Conservation (phyloP, 2,888 invertebrate species). For the Drosophila melanocephala region DNA sequence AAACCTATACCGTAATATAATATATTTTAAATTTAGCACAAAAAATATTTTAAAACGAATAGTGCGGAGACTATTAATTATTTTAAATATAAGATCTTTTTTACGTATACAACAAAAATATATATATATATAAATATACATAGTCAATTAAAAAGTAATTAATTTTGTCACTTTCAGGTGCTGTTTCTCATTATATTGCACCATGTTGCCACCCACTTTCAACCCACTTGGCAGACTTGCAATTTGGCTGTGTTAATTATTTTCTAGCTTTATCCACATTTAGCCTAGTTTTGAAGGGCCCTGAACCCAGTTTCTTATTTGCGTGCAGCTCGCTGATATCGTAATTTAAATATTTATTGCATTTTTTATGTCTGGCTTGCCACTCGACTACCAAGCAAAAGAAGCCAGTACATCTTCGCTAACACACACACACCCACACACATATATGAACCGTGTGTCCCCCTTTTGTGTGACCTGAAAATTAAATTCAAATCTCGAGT, state of each 20-base stretch:
- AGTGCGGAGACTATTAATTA: background rate
- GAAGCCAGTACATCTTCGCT: slow-evolving; percentile 40
- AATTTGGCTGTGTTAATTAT: slow-evolving; percentile 60
- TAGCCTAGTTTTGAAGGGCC: slow-evolving; percentile 66
- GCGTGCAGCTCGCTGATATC: slow-evolving; percentile 73
- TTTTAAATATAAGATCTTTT: background rate
- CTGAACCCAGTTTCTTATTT: slow-evolving; percentile 66
- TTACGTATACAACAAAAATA: background rate
- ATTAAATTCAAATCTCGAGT: slow-evolving; percentile 78
- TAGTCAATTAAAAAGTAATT: background rate
- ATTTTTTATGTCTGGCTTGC: slow-evolving; percentile 73
- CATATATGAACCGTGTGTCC: slow-evolving; percentile 36
- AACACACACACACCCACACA: slow-evolving; percentile 23
- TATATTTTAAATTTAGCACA: background rate
- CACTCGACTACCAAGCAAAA: slow-evolving; percentile 54
- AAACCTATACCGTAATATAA: background rate
- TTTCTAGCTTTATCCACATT: slow-evolving; percentile 63
- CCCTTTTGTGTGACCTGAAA: slow-evolving; percentile 76
- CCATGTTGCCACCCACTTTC: background rate
- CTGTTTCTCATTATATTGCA: background rate
- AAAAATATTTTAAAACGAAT: background rate
- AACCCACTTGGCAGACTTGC: background rate
- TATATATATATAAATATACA: too few species aligned
- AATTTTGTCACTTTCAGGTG: background rate
- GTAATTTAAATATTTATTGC: slow-evolving; percentile 78